Evolutionary conservation across 2,113 vertebrate genomes (phyloP), one percentile per base, ranked within the genome.

Genomic region (Sinocyclocheilus maitianheensis): DNA sequence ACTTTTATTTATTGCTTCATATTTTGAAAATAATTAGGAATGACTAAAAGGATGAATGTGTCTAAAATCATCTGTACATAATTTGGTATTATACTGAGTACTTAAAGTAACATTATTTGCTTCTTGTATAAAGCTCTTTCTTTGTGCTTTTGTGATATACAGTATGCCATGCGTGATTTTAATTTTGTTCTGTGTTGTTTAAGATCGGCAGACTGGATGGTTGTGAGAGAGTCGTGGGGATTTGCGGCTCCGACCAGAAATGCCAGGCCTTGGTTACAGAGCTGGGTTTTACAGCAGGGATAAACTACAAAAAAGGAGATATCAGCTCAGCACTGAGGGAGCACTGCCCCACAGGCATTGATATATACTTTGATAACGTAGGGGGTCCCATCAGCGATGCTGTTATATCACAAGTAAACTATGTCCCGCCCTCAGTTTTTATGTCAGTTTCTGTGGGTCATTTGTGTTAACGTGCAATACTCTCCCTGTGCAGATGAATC

Each of bases 351-450:
- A 87, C 85, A 1, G 97, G 97, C 69, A 94, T 99, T 67, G 97
- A 99, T 86, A 90, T 98, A 87, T 99, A 99, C 91, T 99, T 99
- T 89, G 98, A 99, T 90, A 99, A 99, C 16, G 97, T 99, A 71
- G 98, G 98, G 11, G 98, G 98, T 81, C 91, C 94, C 84, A 95
- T 97, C 92, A 99, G 97, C 18, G 95, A 99, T 60, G 46, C 92
- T 0, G 96, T 99, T 55, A 97, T 99, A 81, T 37, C 90, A 53
- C 94, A 95, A 93, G 95, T 95, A 71, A 26, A 37, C 4, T 4
- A 13, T 71, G 63, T 65, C 16, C 46, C 55, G 20, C 12, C 8
- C 9, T 60, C 30, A 14, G 20, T 20, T 48, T 40, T 34, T 16
- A 34, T 40, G 6, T 53, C 53, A 13, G 14, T 86, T 30, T 71